Conservation (phyloP, 2,888 invertebrate genomes). For the Minunthozetes semirufus region DNA sequence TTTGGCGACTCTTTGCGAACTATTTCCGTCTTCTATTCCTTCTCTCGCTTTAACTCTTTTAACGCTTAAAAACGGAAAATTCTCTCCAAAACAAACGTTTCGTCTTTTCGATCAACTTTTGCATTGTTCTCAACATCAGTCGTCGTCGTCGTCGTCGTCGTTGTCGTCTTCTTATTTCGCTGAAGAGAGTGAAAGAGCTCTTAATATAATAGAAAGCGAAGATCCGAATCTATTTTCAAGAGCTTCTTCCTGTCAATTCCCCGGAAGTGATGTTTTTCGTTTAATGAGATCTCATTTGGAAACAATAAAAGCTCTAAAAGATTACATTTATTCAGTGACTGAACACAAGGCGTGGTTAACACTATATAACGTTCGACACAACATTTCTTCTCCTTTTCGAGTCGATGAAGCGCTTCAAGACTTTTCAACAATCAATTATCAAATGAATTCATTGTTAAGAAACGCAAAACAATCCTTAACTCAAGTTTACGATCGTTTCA, state of each 20-base stretch:
- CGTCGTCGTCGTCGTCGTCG: too few species aligned
- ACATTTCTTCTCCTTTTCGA: conserved; percentile 43
- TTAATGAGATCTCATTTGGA: conserved; percentile 42
- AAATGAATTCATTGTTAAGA: conserved; percentile 40
- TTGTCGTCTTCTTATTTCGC: too few species aligned
- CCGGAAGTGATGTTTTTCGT: conserved; percentile 56
- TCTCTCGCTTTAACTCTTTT: conserved; percentile 45
- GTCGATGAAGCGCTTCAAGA: conserved; percentile 46
- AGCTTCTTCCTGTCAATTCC: conserved; percentile 59
- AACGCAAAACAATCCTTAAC: conserved; percentile 55
- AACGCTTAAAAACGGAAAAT: conserved; percentile 19
- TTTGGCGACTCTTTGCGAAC: conserved; percentile 46
- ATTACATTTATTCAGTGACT: conserved; percentile 43
- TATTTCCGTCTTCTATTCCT: conserved; percentile 46
- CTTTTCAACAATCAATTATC: conserved; percentile 41
- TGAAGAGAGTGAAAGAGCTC: background rate
- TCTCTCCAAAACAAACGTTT: background rate
- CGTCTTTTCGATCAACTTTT: background rate
- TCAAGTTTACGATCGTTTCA: conserved; percentile 51
- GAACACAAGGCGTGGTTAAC: conserved; percentile 44
- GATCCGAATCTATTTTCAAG: conserved; percentile 60
- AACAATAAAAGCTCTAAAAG: conserved; percentile 41
- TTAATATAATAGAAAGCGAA: conserved; percentile 49
- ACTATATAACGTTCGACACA: conserved; percentile 43
- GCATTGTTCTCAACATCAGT: background rate